phyloP scores from a whole-genome alignment of 1,140 invertebrate genomes.

The Carposina sasakii region DNA sequence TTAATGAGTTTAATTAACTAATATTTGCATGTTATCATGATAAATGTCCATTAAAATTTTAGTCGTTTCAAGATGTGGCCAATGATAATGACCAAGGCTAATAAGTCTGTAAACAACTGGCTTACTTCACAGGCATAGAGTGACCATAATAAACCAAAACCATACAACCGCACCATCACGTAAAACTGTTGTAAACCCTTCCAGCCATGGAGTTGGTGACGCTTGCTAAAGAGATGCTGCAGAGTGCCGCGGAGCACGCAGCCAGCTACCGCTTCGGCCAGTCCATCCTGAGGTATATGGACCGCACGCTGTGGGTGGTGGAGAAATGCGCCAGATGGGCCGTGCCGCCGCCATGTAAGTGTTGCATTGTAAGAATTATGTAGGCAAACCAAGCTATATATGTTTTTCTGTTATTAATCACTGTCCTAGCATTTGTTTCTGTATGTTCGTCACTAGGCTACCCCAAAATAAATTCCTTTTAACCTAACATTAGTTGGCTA shows the following conservation, averaged over 20 bases:
- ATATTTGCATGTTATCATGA: too few relatives aligned
- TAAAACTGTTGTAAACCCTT: slow-evolving; percentile 1
- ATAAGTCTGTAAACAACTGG: neutral
- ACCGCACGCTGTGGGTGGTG: slow-evolving; percentile 68
- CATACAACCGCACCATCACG: neutral
- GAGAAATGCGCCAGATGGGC: slow-evolving; percentile 76
- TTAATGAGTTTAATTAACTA: too few relatives aligned
- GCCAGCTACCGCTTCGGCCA: slow-evolving; percentile 68
- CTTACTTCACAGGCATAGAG: neutral
- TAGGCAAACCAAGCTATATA: too few relatives aligned
- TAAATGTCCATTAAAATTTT: neutral
- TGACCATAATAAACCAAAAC: neutral
- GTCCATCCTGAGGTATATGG: slow-evolving; percentile 54
- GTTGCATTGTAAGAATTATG: too few relatives aligned
- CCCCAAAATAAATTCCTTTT: too few relatives aligned
- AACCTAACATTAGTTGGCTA: too few relatives aligned
- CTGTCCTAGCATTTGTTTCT: too few relatives aligned
- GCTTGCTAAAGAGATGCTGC: slow-evolving; percentile 44
- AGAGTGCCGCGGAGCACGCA: slow-evolving; percentile 43
- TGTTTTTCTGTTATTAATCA: too few relatives aligned
- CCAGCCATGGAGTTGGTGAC: slow-evolving; percentile 51
- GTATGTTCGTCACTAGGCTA: too few relatives aligned
- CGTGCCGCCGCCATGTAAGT: slow-evolving; percentile 63
- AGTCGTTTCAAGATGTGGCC: too few relatives aligned
- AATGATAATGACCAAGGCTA: too few relatives aligned